These are phyloP conservation scores for Drosophila trapezifrons DNA, from an alignment of 1,140 invertebrate genomes.

Conservation along the genomic window DNA sequence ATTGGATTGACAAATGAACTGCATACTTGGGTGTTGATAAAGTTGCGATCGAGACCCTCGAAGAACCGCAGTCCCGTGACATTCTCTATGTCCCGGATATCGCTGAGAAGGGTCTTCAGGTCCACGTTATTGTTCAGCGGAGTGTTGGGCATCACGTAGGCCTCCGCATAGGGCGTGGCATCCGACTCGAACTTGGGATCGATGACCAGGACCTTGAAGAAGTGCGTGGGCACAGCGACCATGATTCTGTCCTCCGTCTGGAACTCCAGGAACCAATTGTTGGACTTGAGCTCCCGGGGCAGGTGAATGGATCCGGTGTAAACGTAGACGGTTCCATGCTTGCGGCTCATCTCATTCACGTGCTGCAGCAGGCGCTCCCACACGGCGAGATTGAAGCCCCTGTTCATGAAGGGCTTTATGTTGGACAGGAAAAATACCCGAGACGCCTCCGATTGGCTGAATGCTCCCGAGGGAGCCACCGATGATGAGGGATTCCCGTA, in stretches of 20 bases:
- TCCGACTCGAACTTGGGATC: constrained; percentile 86
- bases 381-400: constrained; percentile 95
- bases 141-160: constrained; percentile 96
- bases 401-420: constrained; percentile 97
- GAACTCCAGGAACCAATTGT: constrained; percentile 96
- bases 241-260: constrained; percentile 96
- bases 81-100: constrained; percentile 94
- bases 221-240: constrained; percentile 99
- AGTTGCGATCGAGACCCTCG: constrained; percentile 86
- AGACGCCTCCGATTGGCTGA: constrained; percentile 57
- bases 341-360: constrained; percentile 90
- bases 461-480: background rate
- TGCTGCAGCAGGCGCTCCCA: constrained; percentile 97
- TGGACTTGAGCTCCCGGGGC: constrained; percentile 89
- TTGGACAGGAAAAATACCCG: constrained; percentile 97
- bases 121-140: constrained; percentile 90
- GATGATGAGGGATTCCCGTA: constrained; percentile 71
- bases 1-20: background rate
- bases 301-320: constrained; percentile 98
- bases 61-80: constrained; percentile 96
- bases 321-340: constrained; percentile 94
- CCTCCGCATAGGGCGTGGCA: constrained; percentile 92
- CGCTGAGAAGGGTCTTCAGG: constrained; percentile 91
- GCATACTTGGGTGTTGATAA: constrained; percentile 46
- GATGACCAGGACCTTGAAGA: constrained; percentile 96